Percentiles rank a stretch among this genome's conserved stretches.
Conservation (phyloP, 2,797 vertebrate genomes). For the Mastacembelus armatus region DNA sequence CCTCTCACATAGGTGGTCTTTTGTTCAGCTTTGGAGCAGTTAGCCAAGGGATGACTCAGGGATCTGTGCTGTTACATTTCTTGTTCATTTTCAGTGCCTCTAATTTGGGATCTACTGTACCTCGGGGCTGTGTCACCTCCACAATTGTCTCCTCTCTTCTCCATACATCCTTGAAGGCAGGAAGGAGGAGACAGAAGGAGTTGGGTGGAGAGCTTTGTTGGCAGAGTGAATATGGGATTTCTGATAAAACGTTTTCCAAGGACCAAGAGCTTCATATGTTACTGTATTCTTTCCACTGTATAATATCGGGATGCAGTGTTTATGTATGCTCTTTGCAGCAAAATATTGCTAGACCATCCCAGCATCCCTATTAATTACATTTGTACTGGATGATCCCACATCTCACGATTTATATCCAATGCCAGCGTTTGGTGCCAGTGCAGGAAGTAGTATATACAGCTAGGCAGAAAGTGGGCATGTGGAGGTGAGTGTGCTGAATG, state of each 20-base stretch:
- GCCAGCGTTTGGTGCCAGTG: no score
- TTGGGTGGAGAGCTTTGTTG: constrained; percentile 16
- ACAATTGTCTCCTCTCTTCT: constrained; percentile 26
- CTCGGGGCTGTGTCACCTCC: constrained; percentile 26
- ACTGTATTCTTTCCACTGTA: no score
- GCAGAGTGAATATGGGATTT: constrained; percentile 13
- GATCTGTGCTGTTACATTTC: constrained; percentile 40
- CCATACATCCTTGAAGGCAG: constrained; percentile 29
- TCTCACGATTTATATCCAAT: no score
- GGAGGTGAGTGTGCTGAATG: no score
- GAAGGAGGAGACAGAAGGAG: constrained; percentile 17
- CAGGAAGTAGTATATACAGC: no score
- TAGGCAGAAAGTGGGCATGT: no score
- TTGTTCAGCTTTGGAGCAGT: constrained; percentile 22
- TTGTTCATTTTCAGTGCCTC: constrained; percentile 42
- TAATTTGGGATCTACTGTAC: constrained; percentile 55
- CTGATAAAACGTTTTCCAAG: constrained; percentile 4
- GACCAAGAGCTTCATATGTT: neutral
- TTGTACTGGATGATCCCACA: no score
- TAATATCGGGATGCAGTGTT: no score
- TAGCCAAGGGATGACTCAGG: constrained; percentile 26
- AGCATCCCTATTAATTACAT: no score
- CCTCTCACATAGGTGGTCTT: constrained; percentile 22
- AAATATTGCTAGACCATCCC: no score
- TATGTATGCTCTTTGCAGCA: no score